Evolutionary conservation across 2,797 vertebrate species (phyloP), one percentile per base, ranked within the genome.

Genomic region (Betta splendens): DNA sequence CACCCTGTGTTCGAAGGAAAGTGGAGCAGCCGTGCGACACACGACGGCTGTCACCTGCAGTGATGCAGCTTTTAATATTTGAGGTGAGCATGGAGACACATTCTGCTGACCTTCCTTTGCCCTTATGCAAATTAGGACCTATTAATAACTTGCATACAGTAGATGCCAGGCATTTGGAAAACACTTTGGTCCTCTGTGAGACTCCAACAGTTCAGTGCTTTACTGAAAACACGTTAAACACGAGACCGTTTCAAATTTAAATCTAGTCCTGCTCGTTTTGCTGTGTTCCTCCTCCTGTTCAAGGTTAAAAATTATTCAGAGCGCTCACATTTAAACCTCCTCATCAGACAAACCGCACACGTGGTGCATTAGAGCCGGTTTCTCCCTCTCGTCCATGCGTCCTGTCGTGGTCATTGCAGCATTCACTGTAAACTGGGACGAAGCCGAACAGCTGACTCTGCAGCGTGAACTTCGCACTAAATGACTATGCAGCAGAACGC

Each of bases 71-170:
- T 71, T 55, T 69, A 48, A 79, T n/a, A n/a, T 75, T 70, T 71
- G 26, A 69, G 64, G 37, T 64, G 26, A 43, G 26, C 62, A 61
- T 11, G 15, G 46, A 31, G 50, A 21, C 25, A 31, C 32, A 33
- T 47, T 48, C 38, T 25, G 16, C 37, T 56, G 67, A 75, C 66
- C 56, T 37, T 64, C 57, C 44, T 40, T 26, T 75, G 75, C 46
- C 44, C 44, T 40, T 57, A 72, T 69, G 59, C 69, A 80, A 82
- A 90, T 81, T 61, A 79, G 52, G n/a, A 48, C 43, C 75, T 70
- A 66, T 75, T 80, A 67, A 83, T 80, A n/a, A n/a, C n/a, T n/a
- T n/a, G 55, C 71, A 74, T 77, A 46, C 70, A 29, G 2, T 29
- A 57, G 38, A 8, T 28, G 18, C 13, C 17, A 44, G 9, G 22